Evolutionary conservation across 2,113 vertebrate genomes (phyloP), one percentile per base, ranked within the genome.

Genomic region (Girardinichthys multiradiatus): DNA sequence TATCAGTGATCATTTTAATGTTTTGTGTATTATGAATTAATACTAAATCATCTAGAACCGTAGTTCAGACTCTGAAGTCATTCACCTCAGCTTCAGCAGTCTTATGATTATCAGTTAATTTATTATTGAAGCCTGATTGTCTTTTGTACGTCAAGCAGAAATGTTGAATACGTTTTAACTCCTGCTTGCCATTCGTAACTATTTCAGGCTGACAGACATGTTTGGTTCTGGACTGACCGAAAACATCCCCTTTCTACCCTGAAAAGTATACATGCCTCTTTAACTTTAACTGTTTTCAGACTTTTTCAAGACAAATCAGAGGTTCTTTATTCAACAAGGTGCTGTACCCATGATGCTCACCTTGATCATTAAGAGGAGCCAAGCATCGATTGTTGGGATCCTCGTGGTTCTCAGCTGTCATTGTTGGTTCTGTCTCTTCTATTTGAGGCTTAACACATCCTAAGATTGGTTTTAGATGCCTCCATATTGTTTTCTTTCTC

Each of bases 401-500:
- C 2, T 30, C 9, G 0, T 0, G 0, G 0, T 7, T 0, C 1
- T 10, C 0, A 0, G 0, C 8, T 0, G 2, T 0, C 21, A 2
- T 2, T 35, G 39, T 5, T 2, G 27, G 4, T 29, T 78, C 74
- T 3, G 30, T 11, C 24, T 72, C 0, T 2, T 60, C 28, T 0
- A 27, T 73, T 48, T 33, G 27, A 14, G 89, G 70, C 48, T 48
- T 77, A 64, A 92, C n/a, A 28, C 93, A 94, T 2, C 1, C 62
- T 0, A 92, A 28, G 4, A 80, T 0, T 1, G 0, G 19, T 0
- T 0, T 0, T 0, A 87, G 0, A 0, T 0, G 0, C 28, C 58
- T 88, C 57, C 1, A 57, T 4, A 63, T 3, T 33, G 8, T 79
- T 30, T 13, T 79, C 24, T 27, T 86, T 24, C 10, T 84, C 35